Percentiles rank a stretch among this genome's conserved stretches.
These are phyloP conservation scores for Taphrorychus bicolor DNA, from an alignment of 2,888 invertebrate species.

Conservation along the genomic window DNA sequence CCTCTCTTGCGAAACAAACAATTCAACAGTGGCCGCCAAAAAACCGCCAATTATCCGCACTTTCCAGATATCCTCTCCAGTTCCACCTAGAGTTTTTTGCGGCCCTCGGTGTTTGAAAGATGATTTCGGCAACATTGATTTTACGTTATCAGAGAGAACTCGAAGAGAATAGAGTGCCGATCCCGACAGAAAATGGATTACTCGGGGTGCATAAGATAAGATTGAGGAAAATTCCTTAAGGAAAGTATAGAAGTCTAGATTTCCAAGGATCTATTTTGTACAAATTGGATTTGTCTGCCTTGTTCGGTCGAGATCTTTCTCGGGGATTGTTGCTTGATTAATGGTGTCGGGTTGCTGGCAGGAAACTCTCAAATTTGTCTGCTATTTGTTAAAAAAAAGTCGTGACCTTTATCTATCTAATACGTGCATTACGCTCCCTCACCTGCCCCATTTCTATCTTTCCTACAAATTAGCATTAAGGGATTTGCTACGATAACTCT, in stretches of 20 bases:
- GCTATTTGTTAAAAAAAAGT: background rate
- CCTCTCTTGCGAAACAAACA: no score
- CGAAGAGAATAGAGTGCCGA: constrained; percentile 9
- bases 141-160: constrained; percentile 10
- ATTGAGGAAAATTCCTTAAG: constrained; percentile 11
- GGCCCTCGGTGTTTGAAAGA: constrained; percentile 5
- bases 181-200: constrained; percentile 16
- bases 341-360: background rate
- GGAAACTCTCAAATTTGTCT: background rate
- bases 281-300: constrained; percentile 8
- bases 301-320: background rate
- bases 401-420: background rate
- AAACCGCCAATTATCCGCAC: background rate
- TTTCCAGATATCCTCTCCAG: background rate
- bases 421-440: no score
- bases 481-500: no score
- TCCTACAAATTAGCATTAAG: background rate
- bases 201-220: constrained; percentile 14
- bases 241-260: constrained; percentile 6
- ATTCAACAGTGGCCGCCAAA: background rate
- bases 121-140: constrained; percentile 10
- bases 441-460: background rate
- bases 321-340: background rate
- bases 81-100: background rate
- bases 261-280: constrained; percentile 4